Evolutionary conservation across 2,888 invertebrate species (phyloP).

Genomic region (Pantelozetes paolii): DNA sequence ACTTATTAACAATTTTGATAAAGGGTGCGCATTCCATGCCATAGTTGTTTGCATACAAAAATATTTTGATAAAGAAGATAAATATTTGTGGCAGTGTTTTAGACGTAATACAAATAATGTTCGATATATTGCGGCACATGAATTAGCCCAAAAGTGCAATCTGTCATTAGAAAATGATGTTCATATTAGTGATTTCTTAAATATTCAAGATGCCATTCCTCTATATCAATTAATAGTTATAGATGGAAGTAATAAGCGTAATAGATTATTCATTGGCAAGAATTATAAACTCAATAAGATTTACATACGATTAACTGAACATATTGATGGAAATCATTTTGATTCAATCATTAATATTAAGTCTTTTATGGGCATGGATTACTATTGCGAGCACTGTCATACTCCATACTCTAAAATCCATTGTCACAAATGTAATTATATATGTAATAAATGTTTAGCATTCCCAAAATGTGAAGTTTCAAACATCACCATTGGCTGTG

Average conservation of each 20-base stretch:
- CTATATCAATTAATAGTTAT: slow-evolving; percentile 5
- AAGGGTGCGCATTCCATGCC: slow-evolving; percentile 15
- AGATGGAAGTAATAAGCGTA: background rate
- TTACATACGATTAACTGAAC: background rate
- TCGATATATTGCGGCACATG: background rate
- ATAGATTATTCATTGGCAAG: background rate
- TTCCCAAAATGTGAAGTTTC: background rate
- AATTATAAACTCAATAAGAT: background rate
- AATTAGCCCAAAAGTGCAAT: background rate
- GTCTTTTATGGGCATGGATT: background rate
- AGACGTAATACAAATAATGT: background rate
- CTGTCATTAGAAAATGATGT: background rate
- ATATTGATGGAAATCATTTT: background rate
- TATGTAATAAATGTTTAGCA: background rate
- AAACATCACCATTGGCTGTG: background rate
- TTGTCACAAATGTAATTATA: background rate
- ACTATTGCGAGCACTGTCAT: slow-evolving; percentile 4
- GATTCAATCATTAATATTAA: slow-evolving; percentile 10
- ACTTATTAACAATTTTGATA: slow-evolving; percentile 4
- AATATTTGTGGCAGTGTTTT: background rate
- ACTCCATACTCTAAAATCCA: background rate
- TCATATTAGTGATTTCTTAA: background rate
- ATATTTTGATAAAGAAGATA: background rate
- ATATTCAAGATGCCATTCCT: background rate
- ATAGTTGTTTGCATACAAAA: background rate